A percentile compares a stretch with the other conserved stretches of the same genome.
Evolutionary conservation across 2,888 invertebrate genomes (phyloP).

Genomic region (Apantesis nais): DNA sequence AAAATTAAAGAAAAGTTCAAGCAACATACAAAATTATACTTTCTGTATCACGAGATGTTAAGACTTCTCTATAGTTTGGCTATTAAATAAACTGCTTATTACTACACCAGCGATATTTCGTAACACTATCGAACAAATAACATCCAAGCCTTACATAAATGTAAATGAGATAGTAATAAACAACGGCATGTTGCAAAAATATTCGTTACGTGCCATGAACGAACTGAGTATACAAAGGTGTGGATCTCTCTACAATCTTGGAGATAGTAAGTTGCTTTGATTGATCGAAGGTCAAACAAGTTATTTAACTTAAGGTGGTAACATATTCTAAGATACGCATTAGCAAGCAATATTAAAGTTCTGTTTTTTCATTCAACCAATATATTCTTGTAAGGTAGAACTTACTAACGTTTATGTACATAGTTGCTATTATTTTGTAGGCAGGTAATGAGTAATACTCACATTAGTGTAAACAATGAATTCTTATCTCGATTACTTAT

Average conservation of each 20-base stretch:
- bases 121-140: constrained; percentile 19
- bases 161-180: constrained; percentile 36
- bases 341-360: constrained; percentile 18
- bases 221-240: constrained; percentile 39
- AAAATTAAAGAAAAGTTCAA: not conserved
- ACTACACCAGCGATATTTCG: not conserved
- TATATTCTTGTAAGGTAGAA: not conserved
- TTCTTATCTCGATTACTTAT: not conserved
- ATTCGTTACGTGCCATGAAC: constrained; percentile 32
- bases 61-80: not conserved
- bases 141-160: constrained; percentile 35
- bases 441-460: not conserved
- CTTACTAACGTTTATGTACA: not conserved
- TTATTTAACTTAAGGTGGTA: constrained; percentile 30
- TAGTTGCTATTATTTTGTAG: not conserved
- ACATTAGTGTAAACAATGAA: not conserved
- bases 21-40: not conserved
- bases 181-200: constrained; percentile 35
- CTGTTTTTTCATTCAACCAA: constrained; percentile 15
- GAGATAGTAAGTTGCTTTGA: constrained; percentile 39
- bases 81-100: not conserved
- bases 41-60: not conserved
- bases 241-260: constrained; percentile 40
- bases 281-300: constrained; percentile 41
- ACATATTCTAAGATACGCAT: constrained; percentile 25